Evolutionary conservation across 2,888 invertebrate species (phyloP).

Genomic region (Cephus pulcher): DNA sequence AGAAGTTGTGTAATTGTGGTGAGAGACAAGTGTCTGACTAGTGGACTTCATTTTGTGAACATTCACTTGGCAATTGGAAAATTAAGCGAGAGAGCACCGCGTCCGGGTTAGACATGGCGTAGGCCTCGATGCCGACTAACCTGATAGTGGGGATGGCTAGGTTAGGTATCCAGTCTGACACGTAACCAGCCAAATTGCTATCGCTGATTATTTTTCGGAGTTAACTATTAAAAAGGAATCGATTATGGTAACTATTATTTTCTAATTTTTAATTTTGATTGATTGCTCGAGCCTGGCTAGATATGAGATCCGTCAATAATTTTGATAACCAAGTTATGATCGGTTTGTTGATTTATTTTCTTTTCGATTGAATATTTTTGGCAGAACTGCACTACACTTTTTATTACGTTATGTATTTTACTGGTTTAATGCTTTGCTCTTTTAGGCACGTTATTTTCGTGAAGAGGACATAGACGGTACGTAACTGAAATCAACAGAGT

Average conservation of each 20-base stretch:
- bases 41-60: background rate
- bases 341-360: background rate
- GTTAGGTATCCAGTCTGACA: background rate
- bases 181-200: background rate
- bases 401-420: background rate
- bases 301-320: background rate
- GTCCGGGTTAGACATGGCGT: background rate
- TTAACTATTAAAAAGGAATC: background rate
- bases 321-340: background rate
- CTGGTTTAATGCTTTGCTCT: background rate
- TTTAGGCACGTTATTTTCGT: slow-evolving; percentile 91
- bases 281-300: background rate
- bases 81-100: background rate
- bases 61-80: background rate
- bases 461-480: slow-evolving; percentile 96
- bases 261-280: background rate
- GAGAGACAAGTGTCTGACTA: background rate
- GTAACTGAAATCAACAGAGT: slow-evolving; percentile 43
- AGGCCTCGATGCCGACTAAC: background rate
- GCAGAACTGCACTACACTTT: background rate
- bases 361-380: background rate
- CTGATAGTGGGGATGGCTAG: background rate
- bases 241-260: background rate
- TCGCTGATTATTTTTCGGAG: background rate
- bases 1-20: background rate